A percentile compares a stretch with the other conserved stretches of the same genome.
phyloP scores from a whole-genome alignment of 2,113 vertebrate genomes.

The Cryptomyrus ogoouensis region DNA sequence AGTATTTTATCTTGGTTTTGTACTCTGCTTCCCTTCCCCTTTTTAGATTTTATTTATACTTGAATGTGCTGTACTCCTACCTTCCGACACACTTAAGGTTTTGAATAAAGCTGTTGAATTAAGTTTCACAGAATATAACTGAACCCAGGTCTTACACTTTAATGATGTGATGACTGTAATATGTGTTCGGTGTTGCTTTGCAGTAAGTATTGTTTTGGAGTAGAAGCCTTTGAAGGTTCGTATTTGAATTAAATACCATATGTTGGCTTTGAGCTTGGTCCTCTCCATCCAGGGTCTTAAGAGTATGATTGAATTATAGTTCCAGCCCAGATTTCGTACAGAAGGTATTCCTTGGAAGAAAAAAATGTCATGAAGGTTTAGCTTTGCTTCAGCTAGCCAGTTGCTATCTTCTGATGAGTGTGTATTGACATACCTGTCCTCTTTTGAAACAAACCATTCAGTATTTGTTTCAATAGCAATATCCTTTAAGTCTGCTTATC shows the following conservation, averaged over 20 bases:
- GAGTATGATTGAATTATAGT: background rate
- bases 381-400: background rate
- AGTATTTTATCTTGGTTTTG: slow-evolving; percentile 66
- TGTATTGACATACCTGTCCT: background rate
- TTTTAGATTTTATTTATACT: slow-evolving; percentile 51
- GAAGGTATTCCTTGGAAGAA: background rate
- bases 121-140: background rate
- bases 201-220: background rate
- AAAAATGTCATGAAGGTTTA: background rate
- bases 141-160: background rate
- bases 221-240: background rate
- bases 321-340: background rate
- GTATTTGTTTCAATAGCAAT: slow-evolving; percentile 3
- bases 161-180: background rate
- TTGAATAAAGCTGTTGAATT: slow-evolving; percentile 12
- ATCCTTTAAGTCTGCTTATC: background rate
- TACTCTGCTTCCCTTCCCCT: slow-evolving; percentile 39
- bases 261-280: background rate
- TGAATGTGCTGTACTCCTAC: slow-evolving; percentile 21
- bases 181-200: background rate
- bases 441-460: slow-evolving; percentile 1
- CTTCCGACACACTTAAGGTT: slow-evolving; percentile 43
- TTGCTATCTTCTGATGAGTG: background rate
- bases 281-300: background rate
- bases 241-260: background rate